Conservation (phyloP, 2,113 vertebrate genomes). For the Dasyornis broadbenti region DNA sequence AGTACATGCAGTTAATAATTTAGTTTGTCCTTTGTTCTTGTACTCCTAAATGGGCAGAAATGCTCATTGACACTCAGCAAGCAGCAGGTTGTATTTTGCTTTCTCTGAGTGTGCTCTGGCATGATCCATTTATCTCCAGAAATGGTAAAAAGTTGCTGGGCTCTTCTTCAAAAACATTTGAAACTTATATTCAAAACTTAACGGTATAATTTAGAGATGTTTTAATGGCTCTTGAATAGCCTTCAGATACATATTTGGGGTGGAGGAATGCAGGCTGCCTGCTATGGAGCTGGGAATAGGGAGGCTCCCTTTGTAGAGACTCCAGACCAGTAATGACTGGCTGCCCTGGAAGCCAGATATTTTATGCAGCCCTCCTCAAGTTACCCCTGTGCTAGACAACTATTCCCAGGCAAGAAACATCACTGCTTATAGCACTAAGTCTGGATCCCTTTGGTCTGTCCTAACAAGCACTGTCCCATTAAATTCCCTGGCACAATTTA, state of each 20-base stretch:
- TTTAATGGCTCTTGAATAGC: neutral
- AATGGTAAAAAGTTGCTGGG: neutral
- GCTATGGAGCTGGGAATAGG: neutral
- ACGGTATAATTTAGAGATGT: neutral
- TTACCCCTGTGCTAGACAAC: neutral
- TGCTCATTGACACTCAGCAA: neutral
- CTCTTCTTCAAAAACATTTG: neutral
- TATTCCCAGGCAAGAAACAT: neutral
- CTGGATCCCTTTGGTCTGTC: neutral
- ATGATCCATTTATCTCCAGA: neutral
- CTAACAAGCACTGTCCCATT: neutral
- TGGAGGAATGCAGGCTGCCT: neutral
- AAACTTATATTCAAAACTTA: neutral
- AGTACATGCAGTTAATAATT: neutral
- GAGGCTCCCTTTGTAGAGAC: neutral
- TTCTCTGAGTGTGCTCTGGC: neutral
- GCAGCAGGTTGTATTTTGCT: neutral
- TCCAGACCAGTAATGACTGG: neutral
- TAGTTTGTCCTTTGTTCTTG: neutral
- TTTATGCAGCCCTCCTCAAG: neutral
- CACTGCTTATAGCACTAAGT: neutral
- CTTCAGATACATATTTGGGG: neutral
- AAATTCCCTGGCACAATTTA: neutral
- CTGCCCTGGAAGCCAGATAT: neutral
- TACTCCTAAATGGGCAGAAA: neutral